Evolutionary conservation across 1,140 invertebrate genomes (phyloP), one percentile per base, ranked within the genome.

Genomic region (Forficula auricularia): DNA sequence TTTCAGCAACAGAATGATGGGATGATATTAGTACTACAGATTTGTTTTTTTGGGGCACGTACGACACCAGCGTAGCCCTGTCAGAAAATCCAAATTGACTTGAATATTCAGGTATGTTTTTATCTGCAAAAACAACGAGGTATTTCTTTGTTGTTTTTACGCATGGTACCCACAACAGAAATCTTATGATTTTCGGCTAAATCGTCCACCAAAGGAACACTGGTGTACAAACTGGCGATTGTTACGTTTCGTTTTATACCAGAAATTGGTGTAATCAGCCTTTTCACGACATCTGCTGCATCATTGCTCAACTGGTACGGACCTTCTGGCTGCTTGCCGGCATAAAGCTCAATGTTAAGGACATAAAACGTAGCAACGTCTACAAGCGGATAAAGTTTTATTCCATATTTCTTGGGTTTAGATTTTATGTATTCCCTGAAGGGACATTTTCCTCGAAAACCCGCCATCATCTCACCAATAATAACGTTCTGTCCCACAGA

Each of bases 381-480:
- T 14, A 62, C 58, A 9, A 66, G 44, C 2, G 62, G 43, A 22
- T 60, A 57, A 19, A 66, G 42, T 54, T 66, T 67, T 0, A 66
- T 56, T 0, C 65, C 65, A 38, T 44, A 52, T 46, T 59, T 58
- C 4, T 59, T 43, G 9, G 53, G 52, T 48, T 63, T 63, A 18
- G 54, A 60, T 32, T 62, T 55, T 34, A 72, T 65, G 19, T 63
- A 59, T 46, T 65, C 63, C 38, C 63, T 51, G 52, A 70, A 68
- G 20, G 57, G 54, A 48, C 64, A 68, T 20, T 61, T 55, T 3
- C 66, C 66, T 38, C 58, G 49, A 41, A 68, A 61, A 19, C 54
- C 57, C 33, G 61, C 47, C 42, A 70, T 52, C 42, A 60, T 60
- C 52, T 71, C 66, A 56, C 69, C 67, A 47, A 68, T 48, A 35